phyloP scores from a whole-genome alignment of 2,797 vertebrate species.

The Kryptolebias ocellatus region DNA sequence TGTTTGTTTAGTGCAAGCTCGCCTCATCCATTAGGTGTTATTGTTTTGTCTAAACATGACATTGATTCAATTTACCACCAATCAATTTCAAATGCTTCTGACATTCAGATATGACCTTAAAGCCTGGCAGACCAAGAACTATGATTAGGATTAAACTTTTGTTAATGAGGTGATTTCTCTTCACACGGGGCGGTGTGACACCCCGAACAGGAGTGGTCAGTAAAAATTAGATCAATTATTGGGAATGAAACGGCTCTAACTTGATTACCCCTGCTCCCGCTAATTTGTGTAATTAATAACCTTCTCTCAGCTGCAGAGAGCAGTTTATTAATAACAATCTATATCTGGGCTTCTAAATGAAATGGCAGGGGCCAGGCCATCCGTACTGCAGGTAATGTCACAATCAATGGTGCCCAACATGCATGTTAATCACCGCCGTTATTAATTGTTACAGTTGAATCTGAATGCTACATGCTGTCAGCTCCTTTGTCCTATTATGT shows the following conservation, averaged over 20 bases:
- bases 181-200: conserved; percentile 74
- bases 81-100: conserved; percentile 99
- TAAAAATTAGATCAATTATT: conserved; percentile 99
- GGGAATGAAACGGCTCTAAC: conserved; percentile 94
- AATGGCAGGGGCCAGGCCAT: conserved; percentile 85
- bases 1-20: conserved; percentile 86
- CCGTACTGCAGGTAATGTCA: conserved; percentile 92
- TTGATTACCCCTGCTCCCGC: conserved; percentile 91
- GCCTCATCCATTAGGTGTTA: conserved; percentile 99
- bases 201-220: conserved; percentile 84
- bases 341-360: conserved; percentile 85
- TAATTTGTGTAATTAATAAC: conserved; percentile 99
- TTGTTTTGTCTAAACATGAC: conserved; percentile 99
- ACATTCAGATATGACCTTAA: conserved; percentile 99
- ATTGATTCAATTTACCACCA: conserved; percentile 99
- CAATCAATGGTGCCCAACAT: conserved; percentile 89
- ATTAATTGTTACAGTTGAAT: conserved; percentile 98
- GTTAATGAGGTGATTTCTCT: conserved; percentile 99
- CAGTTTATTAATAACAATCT: conserved; percentile 99
- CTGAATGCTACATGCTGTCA: conserved; percentile 91
- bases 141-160: conserved; percentile 99
- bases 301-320: conserved; percentile 83
- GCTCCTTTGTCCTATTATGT: conserved; percentile 90
- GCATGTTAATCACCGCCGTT: conserved; percentile 95
- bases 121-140: conserved; percentile 95